phyloP scores from a whole-genome alignment of 2,113 vertebrate genomes.

The Hippocampus abdominalis region DNA sequence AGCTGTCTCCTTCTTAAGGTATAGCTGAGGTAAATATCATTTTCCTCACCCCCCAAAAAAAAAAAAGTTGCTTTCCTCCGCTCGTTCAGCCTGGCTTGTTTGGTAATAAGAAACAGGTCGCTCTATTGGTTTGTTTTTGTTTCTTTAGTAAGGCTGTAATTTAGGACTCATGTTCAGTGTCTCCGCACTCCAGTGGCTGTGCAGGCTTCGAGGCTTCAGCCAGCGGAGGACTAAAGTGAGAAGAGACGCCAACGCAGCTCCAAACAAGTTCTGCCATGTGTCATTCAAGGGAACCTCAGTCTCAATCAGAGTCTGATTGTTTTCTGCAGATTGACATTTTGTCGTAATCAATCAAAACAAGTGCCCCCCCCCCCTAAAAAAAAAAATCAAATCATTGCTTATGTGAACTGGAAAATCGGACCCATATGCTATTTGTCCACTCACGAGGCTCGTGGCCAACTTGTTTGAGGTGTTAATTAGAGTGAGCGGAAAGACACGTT shows the following conservation, averaged over 20 bases:
- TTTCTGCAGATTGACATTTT: slow-evolving; percentile 53
- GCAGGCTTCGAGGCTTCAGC: slow-evolving; percentile 53
- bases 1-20: slow-evolving; percentile 54
- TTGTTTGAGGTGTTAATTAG: slow-evolving; percentile 32
- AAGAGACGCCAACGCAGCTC: slow-evolving; percentile 42
- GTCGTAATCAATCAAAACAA: slow-evolving; percentile 43
- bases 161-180: slow-evolving; percentile 70
- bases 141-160: slow-evolving; percentile 67
- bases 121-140: slow-evolving; percentile 67
- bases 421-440: slow-evolving; percentile 37
- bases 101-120: slow-evolving; percentile 71
- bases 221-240: slow-evolving; percentile 50
- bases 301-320: slow-evolving; percentile 47
- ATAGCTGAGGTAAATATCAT: slow-evolving; percentile 52
- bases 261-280: slow-evolving; percentile 45
- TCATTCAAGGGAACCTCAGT: slow-evolving; percentile 45
- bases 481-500: slow-evolving; percentile 11
- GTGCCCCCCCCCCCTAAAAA: not conserved
- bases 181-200: slow-evolving; percentile 52
- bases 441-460: not conserved
- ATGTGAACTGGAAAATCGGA: slow-evolving; percentile 43
- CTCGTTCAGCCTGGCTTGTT: slow-evolving; percentile 52
- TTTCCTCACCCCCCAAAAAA: slow-evolving; percentile 10
- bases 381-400: slow-evolving; percentile 47
- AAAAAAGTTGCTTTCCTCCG: slow-evolving; percentile 43